These are phyloP conservation scores for Hozukius guyotensis DNA, from an alignment of 2,797 vertebrate genomes.

Conservation along the genomic window DNA sequence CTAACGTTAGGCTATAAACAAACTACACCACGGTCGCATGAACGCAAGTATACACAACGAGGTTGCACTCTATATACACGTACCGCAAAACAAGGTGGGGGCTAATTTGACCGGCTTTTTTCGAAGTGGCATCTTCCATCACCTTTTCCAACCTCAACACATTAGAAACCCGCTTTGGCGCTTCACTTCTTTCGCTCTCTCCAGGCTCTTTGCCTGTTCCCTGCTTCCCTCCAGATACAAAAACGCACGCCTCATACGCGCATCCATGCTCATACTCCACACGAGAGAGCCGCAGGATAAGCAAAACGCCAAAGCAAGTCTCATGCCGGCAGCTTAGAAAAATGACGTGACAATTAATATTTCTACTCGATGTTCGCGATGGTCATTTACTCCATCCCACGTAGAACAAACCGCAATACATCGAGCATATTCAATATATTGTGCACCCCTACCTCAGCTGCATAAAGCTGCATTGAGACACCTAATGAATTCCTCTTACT, in stretches of 20 bases:
- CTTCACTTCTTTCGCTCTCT: not conserved
- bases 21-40: too few species aligned
- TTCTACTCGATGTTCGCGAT: not conserved
- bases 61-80: too few species aligned
- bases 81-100: too few species aligned
- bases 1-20: too few species aligned
- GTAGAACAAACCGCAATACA: not conserved
- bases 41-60: too few species aligned
- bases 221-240: not conserved
- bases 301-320: not conserved
- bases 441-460: not conserved
- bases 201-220: not conserved
- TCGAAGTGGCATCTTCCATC: not conserved
- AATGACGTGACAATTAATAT: too few species aligned
- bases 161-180: too few species aligned
- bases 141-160: not conserved
- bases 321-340: too few species aligned
- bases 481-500: not conserved
- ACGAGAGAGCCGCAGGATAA: not conserved
- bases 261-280: not conserved
- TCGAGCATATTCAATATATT: not conserved
- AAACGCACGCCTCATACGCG: not conserved
- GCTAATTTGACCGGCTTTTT: not conserved
- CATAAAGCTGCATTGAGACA: not conserved
- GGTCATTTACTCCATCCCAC: not conserved